These are phyloP conservation scores for Pantherophis guttatus DNA, from an alignment of 2,113 vertebrate species.

Conservation along the genomic window DNA sequence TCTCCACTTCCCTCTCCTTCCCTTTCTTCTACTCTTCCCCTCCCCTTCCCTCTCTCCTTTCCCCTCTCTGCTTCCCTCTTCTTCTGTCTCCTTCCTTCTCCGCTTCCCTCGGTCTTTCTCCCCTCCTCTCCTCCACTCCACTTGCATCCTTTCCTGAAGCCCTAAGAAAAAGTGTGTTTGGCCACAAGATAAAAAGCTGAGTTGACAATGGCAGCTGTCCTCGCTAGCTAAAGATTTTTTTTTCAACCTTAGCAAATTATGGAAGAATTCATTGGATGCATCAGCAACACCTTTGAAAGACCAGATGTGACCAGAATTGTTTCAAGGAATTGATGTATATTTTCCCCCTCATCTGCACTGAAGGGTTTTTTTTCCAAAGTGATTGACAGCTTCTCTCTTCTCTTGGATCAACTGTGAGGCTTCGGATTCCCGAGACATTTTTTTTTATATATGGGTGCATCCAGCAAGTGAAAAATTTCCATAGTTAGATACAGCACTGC, in stretches of 20 bases:
- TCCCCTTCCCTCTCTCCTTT: too few species aligned
- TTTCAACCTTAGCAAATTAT: background rate
- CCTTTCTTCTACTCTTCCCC: too few species aligned
- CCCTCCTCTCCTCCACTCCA: background rate
- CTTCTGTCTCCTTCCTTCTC: too few species aligned
- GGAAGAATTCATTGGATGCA: background rate
- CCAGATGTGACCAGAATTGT: background rate
- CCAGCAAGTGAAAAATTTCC: background rate
- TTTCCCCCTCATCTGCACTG: background rate
- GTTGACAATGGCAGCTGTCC: background rate
- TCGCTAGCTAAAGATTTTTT: background rate
- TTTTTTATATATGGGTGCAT: background rate
- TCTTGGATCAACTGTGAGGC: background rate
- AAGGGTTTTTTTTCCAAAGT: fast-evolving
- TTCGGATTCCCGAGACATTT: background rate
- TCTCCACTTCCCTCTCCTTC: too few species aligned
- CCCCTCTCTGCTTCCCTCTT: too few species aligned
- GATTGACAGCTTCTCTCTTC: background rate
- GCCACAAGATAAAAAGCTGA: background rate
- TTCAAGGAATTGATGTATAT: background rate
- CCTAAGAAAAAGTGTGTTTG: background rate
- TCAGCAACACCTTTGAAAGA: background rate
- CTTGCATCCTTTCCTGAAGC: too few species aligned
- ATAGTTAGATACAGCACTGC: background rate
- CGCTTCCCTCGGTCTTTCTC: too few species aligned